Percentiles rank a stretch among this genome's conserved stretches.
These are phyloP conservation scores for Entomobrya proxima DNA, from an alignment of 2,888 invertebrate species.

Conservation along the genomic window DNA sequence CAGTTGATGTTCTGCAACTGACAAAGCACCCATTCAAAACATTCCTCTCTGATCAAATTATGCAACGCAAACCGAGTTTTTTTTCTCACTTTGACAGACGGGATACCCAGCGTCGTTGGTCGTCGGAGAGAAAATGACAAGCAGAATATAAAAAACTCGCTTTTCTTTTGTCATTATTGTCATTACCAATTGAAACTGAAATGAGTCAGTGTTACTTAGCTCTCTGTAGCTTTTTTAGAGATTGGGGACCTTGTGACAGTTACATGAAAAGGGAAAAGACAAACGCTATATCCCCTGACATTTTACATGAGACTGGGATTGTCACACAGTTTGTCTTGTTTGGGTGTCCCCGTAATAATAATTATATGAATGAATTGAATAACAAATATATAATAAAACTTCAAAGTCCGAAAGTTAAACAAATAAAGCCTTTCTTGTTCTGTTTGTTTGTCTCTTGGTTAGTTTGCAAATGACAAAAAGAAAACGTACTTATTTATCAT, in stretches of 20 bases:
- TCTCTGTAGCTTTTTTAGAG: too few relatives aligned
- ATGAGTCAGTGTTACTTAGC: too few relatives aligned
- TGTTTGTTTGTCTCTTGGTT: background rate
- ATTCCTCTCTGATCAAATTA: background rate
- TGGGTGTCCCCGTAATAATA: constrained; percentile 35
- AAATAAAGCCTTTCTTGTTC: constrained; percentile 22
- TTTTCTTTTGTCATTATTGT: background rate
- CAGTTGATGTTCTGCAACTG: background rate
- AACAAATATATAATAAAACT: constrained; percentile 28
- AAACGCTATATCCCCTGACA: constrained; percentile 53
- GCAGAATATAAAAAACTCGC: background rate
- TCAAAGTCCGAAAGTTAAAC: background rate
- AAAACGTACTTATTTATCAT: too few relatives aligned
- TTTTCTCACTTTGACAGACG: too few relatives aligned
- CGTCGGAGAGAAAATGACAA: too few relatives aligned
- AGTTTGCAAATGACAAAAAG: too few relatives aligned
- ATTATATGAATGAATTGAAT: constrained; percentile 10
- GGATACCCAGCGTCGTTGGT: too few relatives aligned
- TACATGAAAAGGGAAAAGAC: constrained; percentile 54
- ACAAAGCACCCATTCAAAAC: constrained; percentile 16
- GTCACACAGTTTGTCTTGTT: constrained; percentile 34
- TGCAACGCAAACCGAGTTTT: background rate
- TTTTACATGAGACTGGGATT: constrained; percentile 62
- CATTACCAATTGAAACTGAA: too few relatives aligned
- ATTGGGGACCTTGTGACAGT: constrained; percentile 41